Conservation (phyloP, 2,888 invertebrate genomes). For the Thereva nobilitata region DNA sequence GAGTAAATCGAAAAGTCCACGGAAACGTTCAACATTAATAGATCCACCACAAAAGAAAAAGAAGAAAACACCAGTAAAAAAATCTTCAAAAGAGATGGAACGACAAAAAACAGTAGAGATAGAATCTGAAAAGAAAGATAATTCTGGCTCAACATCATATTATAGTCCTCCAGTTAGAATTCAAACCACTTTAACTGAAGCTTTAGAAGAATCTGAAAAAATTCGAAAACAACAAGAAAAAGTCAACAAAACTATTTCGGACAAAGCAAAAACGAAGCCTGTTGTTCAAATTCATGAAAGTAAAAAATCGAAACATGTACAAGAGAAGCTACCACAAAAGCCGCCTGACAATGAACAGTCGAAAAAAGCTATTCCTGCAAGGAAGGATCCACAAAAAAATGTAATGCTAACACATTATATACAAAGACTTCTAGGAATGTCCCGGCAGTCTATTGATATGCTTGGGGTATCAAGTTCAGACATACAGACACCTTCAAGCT, state of each 20-base stretch:
- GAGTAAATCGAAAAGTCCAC: constrained; percentile 43
- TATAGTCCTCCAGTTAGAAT: constrained; percentile 47
- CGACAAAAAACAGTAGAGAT: background rate
- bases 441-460: constrained; percentile 59
- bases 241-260: constrained; percentile 4
- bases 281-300: too few species aligned
- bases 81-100: constrained; percentile 25
- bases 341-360: background rate
- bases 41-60: constrained; percentile 15
- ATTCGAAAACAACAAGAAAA: background rate
- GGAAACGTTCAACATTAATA: constrained; percentile 30
- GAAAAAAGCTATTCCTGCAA: constrained; percentile 6
- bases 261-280: too few species aligned
- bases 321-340: background rate
- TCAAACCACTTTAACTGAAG: background rate
- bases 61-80: constrained; percentile 42
- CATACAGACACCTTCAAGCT: constrained; percentile 59
- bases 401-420: constrained; percentile 59
- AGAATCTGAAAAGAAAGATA: constrained; percentile 47
- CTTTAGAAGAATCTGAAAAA: background rate
- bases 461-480: constrained; percentile 59
- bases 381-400: constrained; percentile 44
- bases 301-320: background rate
- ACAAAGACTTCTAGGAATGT: constrained; percentile 61
- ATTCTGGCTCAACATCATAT: constrained; percentile 52